phyloP scores from a whole-genome alignment of 2,797 vertebrate species.

The Phoeniculus purpureus region DNA sequence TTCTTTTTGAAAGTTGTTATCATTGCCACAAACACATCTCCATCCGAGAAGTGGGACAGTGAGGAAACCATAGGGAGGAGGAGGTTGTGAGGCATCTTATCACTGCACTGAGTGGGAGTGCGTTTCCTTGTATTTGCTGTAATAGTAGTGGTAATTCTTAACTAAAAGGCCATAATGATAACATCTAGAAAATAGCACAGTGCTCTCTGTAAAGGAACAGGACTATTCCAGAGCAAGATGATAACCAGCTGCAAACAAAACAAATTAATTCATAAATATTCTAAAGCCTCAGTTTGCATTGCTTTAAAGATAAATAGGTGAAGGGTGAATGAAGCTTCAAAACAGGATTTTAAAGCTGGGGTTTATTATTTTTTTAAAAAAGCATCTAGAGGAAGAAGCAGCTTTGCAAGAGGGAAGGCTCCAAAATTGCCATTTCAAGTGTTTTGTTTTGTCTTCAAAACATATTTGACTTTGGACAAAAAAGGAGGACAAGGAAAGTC shows the following conservation, averaged over 20 bases:
- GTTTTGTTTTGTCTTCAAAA: conserved; percentile 52
- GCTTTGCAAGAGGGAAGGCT: neutral
- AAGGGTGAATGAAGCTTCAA: conserved; percentile 1
- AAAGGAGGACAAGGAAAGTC: conserved; percentile 27
- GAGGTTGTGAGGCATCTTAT: conserved; percentile 37
- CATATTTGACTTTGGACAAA: conserved; percentile 9
- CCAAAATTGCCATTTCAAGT: conserved; percentile 12
- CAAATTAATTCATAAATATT: neutral
- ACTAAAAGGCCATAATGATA: conserved; percentile 22
- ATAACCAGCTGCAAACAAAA: conserved; percentile 20
- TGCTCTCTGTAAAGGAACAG: neutral
- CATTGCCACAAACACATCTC: neutral
- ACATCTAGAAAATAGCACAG: conserved; percentile 8
- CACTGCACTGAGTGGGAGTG: conserved; percentile 33
- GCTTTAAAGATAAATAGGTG: conserved; percentile 17
- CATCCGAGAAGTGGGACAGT: neutral
- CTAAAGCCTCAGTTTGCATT: neutral
- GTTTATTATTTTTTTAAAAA: neutral
- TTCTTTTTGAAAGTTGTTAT: conserved; percentile 38
- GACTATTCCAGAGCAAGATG: conserved; percentile 9
- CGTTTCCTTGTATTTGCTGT: conserved; percentile 23
- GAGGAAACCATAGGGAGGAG: neutral
- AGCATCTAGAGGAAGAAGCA: conserved; percentile 10
- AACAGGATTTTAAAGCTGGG: neutral
- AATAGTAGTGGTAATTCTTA: conserved; percentile 17